Evolutionary conservation across 2,797 vertebrate genomes (phyloP), one percentile per base, ranked within the genome.

Genomic region (Sebastes vulpes): DNA sequence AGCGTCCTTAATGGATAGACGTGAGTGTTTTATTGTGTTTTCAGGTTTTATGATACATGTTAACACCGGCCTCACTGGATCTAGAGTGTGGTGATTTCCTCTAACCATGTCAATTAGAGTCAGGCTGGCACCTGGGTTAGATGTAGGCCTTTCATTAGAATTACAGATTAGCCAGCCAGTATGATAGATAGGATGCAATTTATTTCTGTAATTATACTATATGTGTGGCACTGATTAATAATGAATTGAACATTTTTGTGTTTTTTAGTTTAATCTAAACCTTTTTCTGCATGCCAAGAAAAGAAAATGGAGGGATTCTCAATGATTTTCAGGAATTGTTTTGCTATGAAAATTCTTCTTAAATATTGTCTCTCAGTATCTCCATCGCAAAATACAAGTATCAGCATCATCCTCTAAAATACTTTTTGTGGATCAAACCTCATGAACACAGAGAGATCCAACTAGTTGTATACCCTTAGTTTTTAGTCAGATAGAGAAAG

Each of bases 41-140:
- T 91, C 87, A 85, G 79, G 65, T 94, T 94, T 94, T 92, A 94
- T 92, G 86, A 93, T 92, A 79, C 85, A 89, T 89, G 89, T 91
- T 91, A 91, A 94, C 86, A 82, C 73, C 70, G 68, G 76, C 71
- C 71, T 20, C 5, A 18, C 75, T 71, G 66, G 78, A 89, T 89
- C 83, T 61, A 79, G 83, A 89, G 75, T 82, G 83, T 72, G 77
- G 84, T 93, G 83, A 90, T 91, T 93, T 90, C 68, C 88, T 80
- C 65, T 75, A 75, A 87, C 82, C 70, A 73, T 85, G 86, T 91
- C 84, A 92, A 88, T 92, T 88, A 89, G 79, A 90, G 84, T 90
- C 82, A 52, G 81, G 61, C 81, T 76, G 65, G 61, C 82, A 85
- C 81, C 80, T 77, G 69, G 70, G 63, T 70, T 65, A 76, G 57